Conservation (phyloP, 1,140 invertebrate species). For the Macrocentrus cingulum region DNA sequence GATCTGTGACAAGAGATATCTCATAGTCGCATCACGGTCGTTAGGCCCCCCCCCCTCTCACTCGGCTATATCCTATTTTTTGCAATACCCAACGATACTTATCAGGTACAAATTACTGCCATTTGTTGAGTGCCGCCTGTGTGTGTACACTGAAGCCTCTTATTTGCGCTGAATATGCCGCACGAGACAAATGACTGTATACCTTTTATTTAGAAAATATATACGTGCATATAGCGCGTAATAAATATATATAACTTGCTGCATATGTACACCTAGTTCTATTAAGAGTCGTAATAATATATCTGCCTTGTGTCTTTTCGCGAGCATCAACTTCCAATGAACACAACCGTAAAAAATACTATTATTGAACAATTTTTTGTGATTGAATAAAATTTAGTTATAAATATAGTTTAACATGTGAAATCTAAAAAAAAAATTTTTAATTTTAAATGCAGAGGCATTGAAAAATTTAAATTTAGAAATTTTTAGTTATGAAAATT, state of each 20-base stretch:
- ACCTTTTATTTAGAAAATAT: too few relatives aligned
- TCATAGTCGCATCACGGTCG: constrained; percentile 50
- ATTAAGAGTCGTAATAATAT: too few relatives aligned
- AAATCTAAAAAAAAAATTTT: too few relatives aligned
- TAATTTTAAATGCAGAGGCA: too few relatives aligned
- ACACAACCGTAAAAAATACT: too few relatives aligned
- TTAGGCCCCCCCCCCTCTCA: constrained; percentile 37
- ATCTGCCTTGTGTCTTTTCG: background rate
- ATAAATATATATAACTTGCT: background rate
- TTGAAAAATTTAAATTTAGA: too few relatives aligned
- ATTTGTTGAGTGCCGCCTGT: constrained; percentile 37
- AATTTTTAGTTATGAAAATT: too few relatives aligned
- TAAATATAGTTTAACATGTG: too few relatives aligned
- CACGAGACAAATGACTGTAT: constrained; percentile 22
- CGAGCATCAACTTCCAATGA: too few relatives aligned
- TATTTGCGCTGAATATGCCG: constrained; percentile 23
- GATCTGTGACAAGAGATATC: constrained; percentile 52
- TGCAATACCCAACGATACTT: constrained; percentile 39
- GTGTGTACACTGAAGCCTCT: constrained; percentile 18
- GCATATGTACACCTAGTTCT: background rate
- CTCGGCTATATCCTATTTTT: constrained; percentile 35
- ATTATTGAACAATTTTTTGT: too few relatives aligned
- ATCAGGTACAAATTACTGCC: constrained; percentile 51
- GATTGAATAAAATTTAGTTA: too few relatives aligned
- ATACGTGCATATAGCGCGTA: constrained; percentile 11